Evolutionary conservation across 92 coral and sea anemone species (phyloP).

Genomic region (Montipora capitata): DNA sequence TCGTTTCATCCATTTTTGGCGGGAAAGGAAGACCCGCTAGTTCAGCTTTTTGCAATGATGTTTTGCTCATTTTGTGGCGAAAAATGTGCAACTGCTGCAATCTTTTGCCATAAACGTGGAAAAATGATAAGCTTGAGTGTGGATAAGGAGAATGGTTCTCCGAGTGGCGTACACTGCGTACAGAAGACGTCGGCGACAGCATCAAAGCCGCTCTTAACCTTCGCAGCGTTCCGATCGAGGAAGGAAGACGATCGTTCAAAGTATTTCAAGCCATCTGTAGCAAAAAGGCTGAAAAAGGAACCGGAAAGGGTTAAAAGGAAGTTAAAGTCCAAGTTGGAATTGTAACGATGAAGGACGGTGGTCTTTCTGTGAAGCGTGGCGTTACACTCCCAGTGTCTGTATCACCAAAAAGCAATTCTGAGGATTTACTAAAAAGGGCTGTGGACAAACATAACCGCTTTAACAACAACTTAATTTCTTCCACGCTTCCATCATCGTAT

Average conservation of each 20-base stretch:
- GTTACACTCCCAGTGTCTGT: constrained; percentile 42
- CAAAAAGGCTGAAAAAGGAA: constrained; percentile 34
- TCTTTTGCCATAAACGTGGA: constrained; percentile 47
- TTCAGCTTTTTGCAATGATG: constrained; percentile 32
- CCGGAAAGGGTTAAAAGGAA: constrained; percentile 12
- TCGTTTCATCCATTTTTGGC: neutral
- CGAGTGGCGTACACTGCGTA: constrained; percentile 12
- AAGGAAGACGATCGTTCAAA: constrained; percentile 57
- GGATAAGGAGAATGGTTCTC: constrained; percentile 2
- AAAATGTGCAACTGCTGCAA: constrained; percentile 29
- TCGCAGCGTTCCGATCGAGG: constrained; percentile 57
- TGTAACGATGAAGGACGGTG: constrained; percentile 44
- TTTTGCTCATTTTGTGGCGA: constrained; percentile 64
- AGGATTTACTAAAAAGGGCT: constrained; percentile 32
- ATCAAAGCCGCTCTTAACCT: constrained; percentile 30
- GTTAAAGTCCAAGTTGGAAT: constrained; percentile 49
- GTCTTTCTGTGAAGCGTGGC: constrained; percentile 42
- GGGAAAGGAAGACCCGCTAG: neutral
- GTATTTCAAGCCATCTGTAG: constrained; percentile 20
- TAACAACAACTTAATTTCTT: constrained; percentile 40
- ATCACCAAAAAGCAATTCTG: constrained; percentile 28
- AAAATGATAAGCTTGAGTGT: constrained; percentile 32
- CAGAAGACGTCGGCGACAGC: constrained; percentile 38
- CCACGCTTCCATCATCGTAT: constrained; percentile 25
- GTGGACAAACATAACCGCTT: constrained; percentile 41